These are phyloP conservation scores for Calameuta pallipes DNA, from an alignment of 2,888 invertebrate species.

Conservation along the genomic window DNA sequence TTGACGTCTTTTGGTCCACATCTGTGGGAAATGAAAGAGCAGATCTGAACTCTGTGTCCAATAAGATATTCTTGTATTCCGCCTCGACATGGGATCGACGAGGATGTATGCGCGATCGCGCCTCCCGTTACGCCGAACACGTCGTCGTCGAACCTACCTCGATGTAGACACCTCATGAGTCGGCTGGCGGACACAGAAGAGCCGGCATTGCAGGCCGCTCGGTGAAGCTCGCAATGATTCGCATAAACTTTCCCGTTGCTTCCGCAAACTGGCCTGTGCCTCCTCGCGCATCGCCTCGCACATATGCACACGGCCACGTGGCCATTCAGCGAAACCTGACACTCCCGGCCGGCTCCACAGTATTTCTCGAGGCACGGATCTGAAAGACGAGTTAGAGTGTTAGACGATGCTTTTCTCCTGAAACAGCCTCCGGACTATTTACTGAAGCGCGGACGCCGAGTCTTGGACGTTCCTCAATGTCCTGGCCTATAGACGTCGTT, in stretches of 20 bases:
- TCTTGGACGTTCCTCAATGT: background rate
- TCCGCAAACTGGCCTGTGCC: conserved; percentile 74
- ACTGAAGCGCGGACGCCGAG: background rate
- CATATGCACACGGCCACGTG: conserved; percentile 73
- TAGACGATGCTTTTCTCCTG: background rate
- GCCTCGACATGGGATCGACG: too few relatives aligned
- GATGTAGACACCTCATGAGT: conserved; percentile 56
- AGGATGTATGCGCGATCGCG: too few relatives aligned
- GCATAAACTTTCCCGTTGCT: conserved; percentile 76
- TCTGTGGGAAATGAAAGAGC: conserved; percentile 32
- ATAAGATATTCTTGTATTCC: too few relatives aligned
- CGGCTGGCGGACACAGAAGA: conserved; percentile 68
- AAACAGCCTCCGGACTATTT: background rate
- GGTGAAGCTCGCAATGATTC: conserved; percentile 77
- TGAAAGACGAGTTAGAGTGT: conserved; percentile 51
- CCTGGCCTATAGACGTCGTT: too few relatives aligned
- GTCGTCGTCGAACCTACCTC: conserved; percentile 21
- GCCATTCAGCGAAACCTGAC: conserved; percentile 67
- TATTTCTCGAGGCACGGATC: conserved; percentile 75
- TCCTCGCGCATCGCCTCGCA: conserved; percentile 69
- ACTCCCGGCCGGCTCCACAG: conserved; percentile 76
- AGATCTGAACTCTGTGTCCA: background rate
- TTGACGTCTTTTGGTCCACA: conserved; percentile 42
- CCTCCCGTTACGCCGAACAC: background rate
- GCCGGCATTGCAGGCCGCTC: conserved; percentile 71